Evolutionary conservation across 2,113 vertebrate genomes (phyloP).

Genomic region (Athene cunicularia): DNA sequence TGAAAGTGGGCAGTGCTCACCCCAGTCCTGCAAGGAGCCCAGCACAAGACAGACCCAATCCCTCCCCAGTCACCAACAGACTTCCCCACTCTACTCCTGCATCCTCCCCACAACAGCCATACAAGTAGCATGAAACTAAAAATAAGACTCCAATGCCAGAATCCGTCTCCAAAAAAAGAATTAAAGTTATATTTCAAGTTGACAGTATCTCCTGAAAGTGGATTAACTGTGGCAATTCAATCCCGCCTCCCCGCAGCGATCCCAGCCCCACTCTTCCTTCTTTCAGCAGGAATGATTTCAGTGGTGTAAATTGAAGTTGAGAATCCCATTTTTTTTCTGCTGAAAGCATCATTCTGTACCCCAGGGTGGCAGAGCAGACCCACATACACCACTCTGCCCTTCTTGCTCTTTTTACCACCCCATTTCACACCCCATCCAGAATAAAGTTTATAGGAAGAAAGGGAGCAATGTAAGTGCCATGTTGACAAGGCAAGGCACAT

Average conservation of each 20-base stretch:
- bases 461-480: fast-evolving
- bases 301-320: neutral
- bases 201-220: constrained; percentile 21
- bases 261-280: neutral
- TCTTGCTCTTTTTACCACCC: neutral
- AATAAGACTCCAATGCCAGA: neutral
- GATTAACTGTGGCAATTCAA: neutral
- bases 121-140: neutral
- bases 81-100: fast-evolving
- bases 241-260: neutral
- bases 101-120: neutral
- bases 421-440: fast-evolving
- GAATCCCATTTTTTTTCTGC: neutral
- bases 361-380: neutral
- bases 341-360: neutral
- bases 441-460: neutral
- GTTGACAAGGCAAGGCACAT: neutral
- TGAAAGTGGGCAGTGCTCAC: fast-evolving
- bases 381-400: neutral
- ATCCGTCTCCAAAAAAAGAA: neutral
- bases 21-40: neutral
- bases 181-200: constrained; percentile 36
- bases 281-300: neutral
- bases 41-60: neutral
- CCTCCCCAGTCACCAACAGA: neutral